Evolutionary conservation across 2,113 vertebrate species (phyloP).

Genomic region (Myotis brandtii): DNA sequence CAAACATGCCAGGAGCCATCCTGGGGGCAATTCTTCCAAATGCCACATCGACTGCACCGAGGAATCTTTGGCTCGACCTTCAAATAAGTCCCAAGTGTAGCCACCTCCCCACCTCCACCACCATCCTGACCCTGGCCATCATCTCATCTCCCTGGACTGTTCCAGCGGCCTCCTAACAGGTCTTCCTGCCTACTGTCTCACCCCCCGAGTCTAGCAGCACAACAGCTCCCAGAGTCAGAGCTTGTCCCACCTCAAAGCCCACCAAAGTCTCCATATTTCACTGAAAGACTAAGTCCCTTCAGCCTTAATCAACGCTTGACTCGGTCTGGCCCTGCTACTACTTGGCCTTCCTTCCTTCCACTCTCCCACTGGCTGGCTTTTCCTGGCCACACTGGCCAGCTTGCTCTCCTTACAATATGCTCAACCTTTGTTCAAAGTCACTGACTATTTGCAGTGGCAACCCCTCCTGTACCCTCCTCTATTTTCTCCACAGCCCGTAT

Average conservation of each 20-base stretch:
- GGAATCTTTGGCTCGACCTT: not conserved
- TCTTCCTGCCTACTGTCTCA: not conserved
- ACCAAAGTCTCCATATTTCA: not conserved
- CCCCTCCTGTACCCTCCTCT: too few relatives aligned
- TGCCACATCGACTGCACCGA: not conserved
- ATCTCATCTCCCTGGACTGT: not conserved
- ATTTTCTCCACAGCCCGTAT: not conserved
- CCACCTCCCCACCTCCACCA: not conserved
- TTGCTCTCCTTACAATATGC: not conserved
- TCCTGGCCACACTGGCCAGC: not conserved
- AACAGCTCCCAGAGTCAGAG: not conserved
- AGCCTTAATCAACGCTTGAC: not conserved
- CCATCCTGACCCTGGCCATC: not conserved
- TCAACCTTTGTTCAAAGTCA: not conserved
- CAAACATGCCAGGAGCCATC: not conserved
- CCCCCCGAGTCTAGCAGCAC: not conserved
- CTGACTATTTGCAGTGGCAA: not conserved
- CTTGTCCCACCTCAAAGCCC: not conserved
- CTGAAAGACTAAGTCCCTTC: not conserved
- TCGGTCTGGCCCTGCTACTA: not conserved
- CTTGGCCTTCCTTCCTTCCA: not conserved
- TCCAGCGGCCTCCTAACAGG: not conserved
- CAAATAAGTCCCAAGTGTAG: not conserved
- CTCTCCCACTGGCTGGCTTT: not conserved
- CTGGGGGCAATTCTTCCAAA: not conserved